A percentile compares a stretch with the other conserved stretches of the same genome.
Conservation (phyloP, 2,797 vertebrate species). For the Potorous gilbertii region DNA sequence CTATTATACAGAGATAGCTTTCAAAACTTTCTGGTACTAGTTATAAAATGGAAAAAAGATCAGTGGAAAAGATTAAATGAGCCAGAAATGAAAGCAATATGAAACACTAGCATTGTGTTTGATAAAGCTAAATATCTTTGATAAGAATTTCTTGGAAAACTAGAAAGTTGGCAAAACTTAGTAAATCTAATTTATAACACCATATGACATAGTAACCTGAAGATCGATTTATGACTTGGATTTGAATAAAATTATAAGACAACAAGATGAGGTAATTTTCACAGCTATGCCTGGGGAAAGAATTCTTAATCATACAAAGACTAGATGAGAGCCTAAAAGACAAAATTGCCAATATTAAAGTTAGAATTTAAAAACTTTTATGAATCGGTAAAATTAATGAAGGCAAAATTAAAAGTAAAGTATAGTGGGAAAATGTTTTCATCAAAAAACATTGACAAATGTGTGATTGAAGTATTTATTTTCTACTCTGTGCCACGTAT, state of each 20-base stretch:
- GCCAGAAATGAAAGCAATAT: neutral
- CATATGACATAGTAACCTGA: neutral
- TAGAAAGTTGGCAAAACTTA: neutral
- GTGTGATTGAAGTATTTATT: neutral
- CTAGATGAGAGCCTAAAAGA: neutral
- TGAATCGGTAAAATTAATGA: neutral
- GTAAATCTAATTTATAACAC: neutral
- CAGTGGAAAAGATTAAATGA: neutral
- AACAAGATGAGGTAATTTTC: neutral
- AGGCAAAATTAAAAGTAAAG: neutral
- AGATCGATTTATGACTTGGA: neutral
- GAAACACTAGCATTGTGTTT: neutral
- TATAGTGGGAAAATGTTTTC: neutral
- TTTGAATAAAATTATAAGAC: neutral
- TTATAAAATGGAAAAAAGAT: neutral
- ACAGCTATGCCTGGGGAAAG: neutral
- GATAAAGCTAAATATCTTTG: neutral
- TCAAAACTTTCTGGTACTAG: neutral
- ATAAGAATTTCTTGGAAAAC: neutral
- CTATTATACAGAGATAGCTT: neutral
- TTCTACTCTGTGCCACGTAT: neutral
- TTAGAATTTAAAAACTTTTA: neutral
- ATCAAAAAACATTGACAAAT: neutral
- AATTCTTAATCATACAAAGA: neutral
- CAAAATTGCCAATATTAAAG: neutral